These are phyloP conservation scores for Lucifuga dentata DNA, from an alignment of 2,113 vertebrate genomes.

Conservation along the genomic window DNA sequence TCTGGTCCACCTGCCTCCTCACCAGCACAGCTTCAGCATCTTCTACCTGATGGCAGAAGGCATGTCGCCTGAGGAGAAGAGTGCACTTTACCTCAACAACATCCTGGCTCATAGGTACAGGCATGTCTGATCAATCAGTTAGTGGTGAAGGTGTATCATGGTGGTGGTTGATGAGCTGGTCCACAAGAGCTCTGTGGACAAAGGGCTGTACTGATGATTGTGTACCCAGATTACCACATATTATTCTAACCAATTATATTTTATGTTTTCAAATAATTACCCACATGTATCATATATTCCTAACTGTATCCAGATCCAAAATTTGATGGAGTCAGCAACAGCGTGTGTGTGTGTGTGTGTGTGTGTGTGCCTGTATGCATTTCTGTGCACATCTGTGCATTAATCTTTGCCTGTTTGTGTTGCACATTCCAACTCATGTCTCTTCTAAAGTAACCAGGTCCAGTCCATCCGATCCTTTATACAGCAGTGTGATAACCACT, in stretches of 20 bases:
- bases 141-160: background rate
- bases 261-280: too few relatives aligned
- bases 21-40: constrained; percentile 91
- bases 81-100: constrained; percentile 85
- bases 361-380: too few relatives aligned
- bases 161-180: background rate
- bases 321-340: too few relatives aligned
- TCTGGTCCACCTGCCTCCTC: constrained; percentile 81
- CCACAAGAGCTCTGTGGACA: too few relatives aligned
- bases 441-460: background rate
- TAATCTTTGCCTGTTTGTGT: background rate
- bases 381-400: too few relatives aligned
- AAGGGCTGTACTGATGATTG: too few relatives aligned
- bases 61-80: constrained; percentile 89
- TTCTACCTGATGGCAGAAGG: constrained; percentile 94
- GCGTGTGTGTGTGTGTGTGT: too few relatives aligned
- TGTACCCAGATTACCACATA: too few relatives aligned
- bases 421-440: background rate
- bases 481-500: background rate
- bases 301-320: too few relatives aligned
- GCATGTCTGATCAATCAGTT: background rate
- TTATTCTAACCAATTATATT: too few relatives aligned
- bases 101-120: constrained; percentile 75
- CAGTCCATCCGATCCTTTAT: background rate
- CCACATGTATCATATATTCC: too few relatives aligned